Percentiles rank a stretch among this genome's conserved stretches.
These are phyloP conservation scores for Onychomys torridus DNA, from an alignment of 2,797 vertebrate genomes.

Conservation along the genomic window DNA sequence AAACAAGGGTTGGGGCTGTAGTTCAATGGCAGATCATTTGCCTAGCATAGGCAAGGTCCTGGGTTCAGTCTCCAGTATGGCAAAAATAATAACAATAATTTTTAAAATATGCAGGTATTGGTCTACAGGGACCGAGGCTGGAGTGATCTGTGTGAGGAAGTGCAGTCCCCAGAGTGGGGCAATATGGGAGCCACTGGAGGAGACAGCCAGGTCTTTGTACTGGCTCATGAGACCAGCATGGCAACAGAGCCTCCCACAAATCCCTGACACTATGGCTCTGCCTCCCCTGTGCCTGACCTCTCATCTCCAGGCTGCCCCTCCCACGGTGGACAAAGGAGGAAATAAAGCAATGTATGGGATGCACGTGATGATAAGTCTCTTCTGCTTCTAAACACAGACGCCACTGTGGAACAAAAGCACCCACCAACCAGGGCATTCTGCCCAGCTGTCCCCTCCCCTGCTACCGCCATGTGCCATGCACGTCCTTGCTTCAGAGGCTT, in stretches of 20 bases:
- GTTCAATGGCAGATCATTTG: neutral
- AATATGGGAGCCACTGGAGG: neutral
- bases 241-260: neutral
- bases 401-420: neutral
- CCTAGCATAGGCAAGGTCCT: neutral
- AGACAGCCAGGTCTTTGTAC: neutral
- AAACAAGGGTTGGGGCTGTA: neutral
- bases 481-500: neutral
- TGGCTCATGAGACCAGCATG: neutral
- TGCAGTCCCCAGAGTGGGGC: neutral
- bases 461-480: neutral
- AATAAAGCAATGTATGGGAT: too few species aligned
- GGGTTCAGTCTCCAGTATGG: neutral
- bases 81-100: neutral
- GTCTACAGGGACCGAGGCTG: too few species aligned
- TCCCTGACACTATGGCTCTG: neutral
- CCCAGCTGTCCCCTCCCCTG: too few species aligned
- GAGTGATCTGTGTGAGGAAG: neutral
- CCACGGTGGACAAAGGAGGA: neutral
- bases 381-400: neutral
- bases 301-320: neutral
- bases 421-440: neutral
- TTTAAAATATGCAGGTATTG: neutral
- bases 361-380: rapidly evolving
- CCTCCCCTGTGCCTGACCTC: neutral